Conservation (phyloP, 2,888 invertebrate species). For the Synanthedon formicaeformis region DNA sequence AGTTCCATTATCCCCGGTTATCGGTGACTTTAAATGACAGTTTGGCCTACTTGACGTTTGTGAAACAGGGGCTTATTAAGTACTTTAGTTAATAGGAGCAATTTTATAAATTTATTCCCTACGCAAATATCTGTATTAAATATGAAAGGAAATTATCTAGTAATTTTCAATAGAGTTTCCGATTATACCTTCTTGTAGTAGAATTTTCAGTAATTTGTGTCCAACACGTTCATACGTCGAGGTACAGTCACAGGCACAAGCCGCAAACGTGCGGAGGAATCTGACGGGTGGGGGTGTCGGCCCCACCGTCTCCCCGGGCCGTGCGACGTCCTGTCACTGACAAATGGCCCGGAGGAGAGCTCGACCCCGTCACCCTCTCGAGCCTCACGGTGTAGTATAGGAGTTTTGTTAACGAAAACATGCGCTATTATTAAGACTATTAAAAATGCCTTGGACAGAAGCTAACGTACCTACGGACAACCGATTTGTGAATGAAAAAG, state of each 20-base stretch:
- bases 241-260: slow-evolving; percentile 50
- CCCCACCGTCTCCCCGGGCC: slow-evolving; percentile 15
- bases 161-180: slow-evolving; percentile 1
- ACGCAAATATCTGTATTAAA: too few species aligned
- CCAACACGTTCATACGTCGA: slow-evolving; percentile 15
- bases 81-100: too few species aligned
- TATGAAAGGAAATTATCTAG: too few species aligned
- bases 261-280: slow-evolving; percentile 42
- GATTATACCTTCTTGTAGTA: slow-evolving; percentile 9
- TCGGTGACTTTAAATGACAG: too few species aligned
- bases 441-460: too few species aligned
- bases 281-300: slow-evolving; percentile 24
- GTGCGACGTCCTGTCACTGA: slow-evolving; percentile 66
- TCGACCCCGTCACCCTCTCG: slow-evolving; percentile 61
- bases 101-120: too few species aligned
- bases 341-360: slow-evolving; percentile 67
- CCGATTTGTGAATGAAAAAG: too few species aligned
- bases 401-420: slow-evolving; percentile 3
- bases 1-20: too few species aligned
- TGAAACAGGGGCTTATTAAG: too few species aligned
- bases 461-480: too few species aligned
- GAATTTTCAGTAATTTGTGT: slow-evolving; percentile 29
- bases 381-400: slow-evolving; percentile 10
- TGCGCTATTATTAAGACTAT: too few species aligned
- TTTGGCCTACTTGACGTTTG: too few species aligned